Conservation (phyloP, 2,797 vertebrate genomes). For the Clarias platycephalus region DNA sequence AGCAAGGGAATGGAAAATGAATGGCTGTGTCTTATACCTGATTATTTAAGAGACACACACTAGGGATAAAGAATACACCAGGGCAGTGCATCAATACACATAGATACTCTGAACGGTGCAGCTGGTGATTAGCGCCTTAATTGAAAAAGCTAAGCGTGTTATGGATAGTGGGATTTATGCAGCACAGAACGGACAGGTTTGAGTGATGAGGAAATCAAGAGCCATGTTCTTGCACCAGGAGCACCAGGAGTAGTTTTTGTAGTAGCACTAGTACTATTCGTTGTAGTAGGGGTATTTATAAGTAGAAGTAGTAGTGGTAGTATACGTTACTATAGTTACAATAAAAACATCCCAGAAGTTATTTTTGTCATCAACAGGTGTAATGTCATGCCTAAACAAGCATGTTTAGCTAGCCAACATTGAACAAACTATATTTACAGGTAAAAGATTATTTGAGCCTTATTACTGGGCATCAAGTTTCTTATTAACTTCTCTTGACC, state of each 20-base stretch:
- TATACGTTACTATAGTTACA: background rate
- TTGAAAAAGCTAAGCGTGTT: background rate
- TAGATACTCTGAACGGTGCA: background rate
- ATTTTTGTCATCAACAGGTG: background rate
- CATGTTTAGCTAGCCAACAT: background rate
- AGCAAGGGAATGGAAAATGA: slow-evolving; percentile 21
- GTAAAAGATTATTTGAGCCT: background rate
- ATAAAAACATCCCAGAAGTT: background rate
- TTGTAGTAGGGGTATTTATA: background rate
- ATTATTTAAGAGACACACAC: slow-evolving; percentile 31
- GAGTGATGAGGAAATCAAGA: background rate
- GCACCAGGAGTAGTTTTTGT: background rate
- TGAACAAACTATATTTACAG: background rate
- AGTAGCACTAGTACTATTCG: background rate
- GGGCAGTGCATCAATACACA: slow-evolving; percentile 11
- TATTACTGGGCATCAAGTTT: background rate
- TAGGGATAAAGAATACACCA: slow-evolving; percentile 12
- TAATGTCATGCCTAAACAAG: background rate
- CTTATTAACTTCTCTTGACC: too few relatives aligned
- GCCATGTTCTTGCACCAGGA: background rate
- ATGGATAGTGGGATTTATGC: background rate
- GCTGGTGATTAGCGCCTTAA: background rate
- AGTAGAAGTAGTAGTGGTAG: background rate
- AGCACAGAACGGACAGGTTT: background rate
- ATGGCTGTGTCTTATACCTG: slow-evolving; percentile 42